Evolutionary conservation across 35 echinoderm and acorn worm genomes (phyloP).

Genomic region (Ophioderma brevispina): DNA sequence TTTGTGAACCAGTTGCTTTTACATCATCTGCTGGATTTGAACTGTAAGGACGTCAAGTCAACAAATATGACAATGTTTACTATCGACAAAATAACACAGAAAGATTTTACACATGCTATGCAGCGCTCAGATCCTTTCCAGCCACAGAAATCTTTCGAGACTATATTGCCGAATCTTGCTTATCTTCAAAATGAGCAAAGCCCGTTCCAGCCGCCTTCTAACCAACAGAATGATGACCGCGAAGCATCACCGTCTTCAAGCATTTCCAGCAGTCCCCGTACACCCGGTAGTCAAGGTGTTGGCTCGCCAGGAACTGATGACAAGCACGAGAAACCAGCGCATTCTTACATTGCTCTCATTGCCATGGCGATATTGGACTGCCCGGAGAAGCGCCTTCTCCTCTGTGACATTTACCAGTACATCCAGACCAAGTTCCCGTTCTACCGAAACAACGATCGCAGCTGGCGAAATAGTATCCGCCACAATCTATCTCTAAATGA

Average conservation of each 20-base stretch:
- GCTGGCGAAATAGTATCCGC: constrained; percentile 97
- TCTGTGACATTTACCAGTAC: constrained; percentile 95
- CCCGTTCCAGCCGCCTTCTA: too few species aligned
- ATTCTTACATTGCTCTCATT: constrained; percentile 94
- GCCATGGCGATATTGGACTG: constrained; percentile 94
- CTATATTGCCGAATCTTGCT: too few species aligned
- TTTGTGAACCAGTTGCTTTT: too few species aligned
- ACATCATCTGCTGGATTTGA: background rate
- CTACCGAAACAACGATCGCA: constrained; percentile 89
- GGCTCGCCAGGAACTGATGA: constrained; percentile 13
- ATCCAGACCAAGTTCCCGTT: constrained; percentile 88
- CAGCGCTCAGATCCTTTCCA: too few species aligned
- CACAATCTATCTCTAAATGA: constrained; percentile 98
- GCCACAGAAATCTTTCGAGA: too few species aligned
- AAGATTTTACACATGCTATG: background rate
- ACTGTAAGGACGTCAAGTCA: too few species aligned
- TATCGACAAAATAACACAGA: constrained; percentile 73
- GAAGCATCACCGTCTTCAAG: background rate
- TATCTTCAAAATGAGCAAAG: too few species aligned
- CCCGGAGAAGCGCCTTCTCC: constrained; percentile 68
- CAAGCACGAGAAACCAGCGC: constrained; percentile 68
- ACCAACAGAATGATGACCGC: background rate
- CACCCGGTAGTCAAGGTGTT: background rate
- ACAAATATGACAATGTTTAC: constrained; percentile 81
- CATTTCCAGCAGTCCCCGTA: background rate